Evolutionary conservation across 2,113 vertebrate genomes (phyloP).

Genomic region (Clarias magur): DNA sequence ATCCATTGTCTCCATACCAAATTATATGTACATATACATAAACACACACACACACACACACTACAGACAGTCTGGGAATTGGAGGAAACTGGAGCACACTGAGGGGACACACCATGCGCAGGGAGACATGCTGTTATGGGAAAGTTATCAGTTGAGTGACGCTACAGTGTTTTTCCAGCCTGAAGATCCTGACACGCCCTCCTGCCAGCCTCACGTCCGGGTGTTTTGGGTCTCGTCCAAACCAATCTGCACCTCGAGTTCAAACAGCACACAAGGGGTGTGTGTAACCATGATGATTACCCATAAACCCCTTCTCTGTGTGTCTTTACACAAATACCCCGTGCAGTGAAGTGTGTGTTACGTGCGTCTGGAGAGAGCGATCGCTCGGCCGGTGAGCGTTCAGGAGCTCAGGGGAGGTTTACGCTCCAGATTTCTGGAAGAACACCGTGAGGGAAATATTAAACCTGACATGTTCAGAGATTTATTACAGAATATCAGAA

Average conservation of each 20-base stretch:
- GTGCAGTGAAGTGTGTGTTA: neutral
- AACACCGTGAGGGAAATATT: neutral
- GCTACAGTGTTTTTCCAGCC: neutral
- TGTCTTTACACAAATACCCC: neutral
- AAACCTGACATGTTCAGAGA: neutral
- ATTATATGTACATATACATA: too few relatives aligned
- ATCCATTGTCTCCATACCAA: too few relatives aligned
- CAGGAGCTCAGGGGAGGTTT: neutral
- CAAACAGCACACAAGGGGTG: neutral
- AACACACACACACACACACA: too few relatives aligned
- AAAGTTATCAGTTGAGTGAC: neutral
- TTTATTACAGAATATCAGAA: neutral
- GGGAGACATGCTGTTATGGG: neutral
- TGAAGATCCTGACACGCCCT: neutral
- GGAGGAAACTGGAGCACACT: too few relatives aligned
- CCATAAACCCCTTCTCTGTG: neutral
- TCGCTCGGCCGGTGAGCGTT: neutral
- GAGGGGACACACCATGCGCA: too few relatives aligned
- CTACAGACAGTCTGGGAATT: too few relatives aligned
- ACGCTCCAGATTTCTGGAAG: neutral
- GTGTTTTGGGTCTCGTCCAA: neutral
- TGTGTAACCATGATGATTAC: neutral
- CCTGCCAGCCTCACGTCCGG: neutral
- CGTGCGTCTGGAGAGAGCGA: neutral
- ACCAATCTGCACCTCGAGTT: neutral